These are phyloP conservation scores for Microchrysa polita DNA, from an alignment of 2,888 invertebrate genomes.

Conservation along the genomic window DNA sequence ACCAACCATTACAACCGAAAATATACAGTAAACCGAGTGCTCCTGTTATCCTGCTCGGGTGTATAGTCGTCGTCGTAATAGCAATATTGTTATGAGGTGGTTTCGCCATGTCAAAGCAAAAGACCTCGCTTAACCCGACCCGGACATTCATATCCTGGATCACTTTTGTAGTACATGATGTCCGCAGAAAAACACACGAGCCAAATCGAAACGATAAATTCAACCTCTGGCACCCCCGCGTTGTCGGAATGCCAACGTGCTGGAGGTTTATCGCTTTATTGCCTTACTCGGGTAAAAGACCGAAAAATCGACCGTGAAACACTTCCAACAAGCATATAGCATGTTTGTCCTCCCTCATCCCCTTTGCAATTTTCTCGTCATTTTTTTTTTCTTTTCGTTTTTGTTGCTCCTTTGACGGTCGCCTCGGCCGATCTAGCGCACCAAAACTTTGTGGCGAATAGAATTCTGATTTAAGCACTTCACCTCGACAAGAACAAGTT, in stretches of 20 bases:
- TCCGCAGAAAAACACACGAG: neutral
- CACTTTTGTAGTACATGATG: too few species aligned
- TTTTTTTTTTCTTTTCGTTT: too few species aligned
- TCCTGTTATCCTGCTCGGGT: neutral
- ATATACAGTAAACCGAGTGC: neutral
- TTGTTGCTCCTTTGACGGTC: too few species aligned
- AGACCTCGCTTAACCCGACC: neutral
- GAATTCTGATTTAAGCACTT: constrained; percentile 41
- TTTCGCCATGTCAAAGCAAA: constrained; percentile 37
- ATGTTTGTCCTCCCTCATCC: constrained; percentile 22
- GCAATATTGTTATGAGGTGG: constrained; percentile 29
- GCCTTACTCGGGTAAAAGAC: constrained; percentile 10
- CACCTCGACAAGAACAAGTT: constrained; percentile 28
- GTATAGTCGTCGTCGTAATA: neutral
- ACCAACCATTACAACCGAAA: constrained; percentile 42
- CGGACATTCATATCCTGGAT: too few species aligned
- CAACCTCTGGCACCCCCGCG: constrained; percentile 4
- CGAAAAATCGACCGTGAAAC: constrained; percentile 33
- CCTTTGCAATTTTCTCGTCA: neutral
- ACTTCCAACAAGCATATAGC: constrained; percentile 12
- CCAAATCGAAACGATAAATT: constrained; percentile 38
- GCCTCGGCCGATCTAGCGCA: neutral
- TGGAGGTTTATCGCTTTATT: constrained; percentile 27
- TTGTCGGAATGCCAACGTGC: constrained; percentile 13
- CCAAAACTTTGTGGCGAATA: constrained; percentile 2